Evolutionary conservation across 2,888 invertebrate genomes (phyloP), one percentile per base, ranked within the genome.

Genomic region (Hololepta plana): DNA sequence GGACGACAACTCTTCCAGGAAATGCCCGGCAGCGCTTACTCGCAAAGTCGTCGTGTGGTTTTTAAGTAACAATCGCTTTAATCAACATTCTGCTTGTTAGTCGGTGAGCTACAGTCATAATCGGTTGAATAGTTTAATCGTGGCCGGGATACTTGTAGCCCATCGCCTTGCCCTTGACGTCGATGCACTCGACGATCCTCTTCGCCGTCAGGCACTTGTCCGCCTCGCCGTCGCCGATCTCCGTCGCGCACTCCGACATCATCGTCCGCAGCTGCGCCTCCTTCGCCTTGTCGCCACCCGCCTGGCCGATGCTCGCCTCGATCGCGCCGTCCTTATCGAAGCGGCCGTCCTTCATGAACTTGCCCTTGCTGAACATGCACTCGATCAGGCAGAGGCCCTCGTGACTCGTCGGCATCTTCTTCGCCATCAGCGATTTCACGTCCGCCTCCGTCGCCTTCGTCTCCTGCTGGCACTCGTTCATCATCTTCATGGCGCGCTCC

Each of bases 261-360:
- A 51, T 35, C 14, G 42, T 30, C 19, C 40, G 44, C 26, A 51
- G 16, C 23, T 43, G 44, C 9, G 35, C 32, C 9, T 46, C 25
- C 28, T 46, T 46, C 3, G 30, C 36, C 2, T 38, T 21, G 27
- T 51, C 41, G 2, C 44, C 46, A 15, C 40, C 42, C 23, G 45
- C 16, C 7, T 40, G 31, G n/a, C 46, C 40, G 6, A 42, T 39
- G 15, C 48, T 37, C 15, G 44, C 39, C 1, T 39, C 24, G 4
- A 53, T 34, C 22, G 50, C 39, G 3, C 51, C 51, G 7, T 37
- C 33, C 30, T 45, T 47, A 29, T 45, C 33, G 31, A 46, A 45
- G 30, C 45, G 47, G 6, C 52, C 52, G 21, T 49, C 38, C 21
- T 43, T 38, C 45, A 53, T 48, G 16, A 54, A 41, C 12, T 43